A percentile compares a stretch with the other conserved stretches of the same genome.
phyloP scores from a whole-genome alignment of 2,888 invertebrate genomes.

The Meteorus colon region DNA sequence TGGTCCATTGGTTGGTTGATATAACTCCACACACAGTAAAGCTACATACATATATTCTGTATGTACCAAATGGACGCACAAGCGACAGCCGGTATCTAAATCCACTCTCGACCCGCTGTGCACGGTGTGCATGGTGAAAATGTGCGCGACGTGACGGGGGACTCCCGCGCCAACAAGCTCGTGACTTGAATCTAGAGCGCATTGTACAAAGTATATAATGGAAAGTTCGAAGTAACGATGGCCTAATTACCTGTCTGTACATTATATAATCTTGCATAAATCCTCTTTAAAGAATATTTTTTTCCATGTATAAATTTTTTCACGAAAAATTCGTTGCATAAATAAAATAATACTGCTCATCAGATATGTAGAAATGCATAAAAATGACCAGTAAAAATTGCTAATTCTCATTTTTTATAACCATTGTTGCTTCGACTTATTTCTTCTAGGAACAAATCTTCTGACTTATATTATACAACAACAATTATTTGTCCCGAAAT shows the following conservation, averaged over 20 bases:
- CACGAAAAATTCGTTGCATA: background rate
- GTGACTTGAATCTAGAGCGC: conserved; percentile 51
- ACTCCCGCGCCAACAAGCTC: conserved; percentile 44
- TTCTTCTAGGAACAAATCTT: conserved; percentile 28
- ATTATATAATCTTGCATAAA: conserved; percentile 5
- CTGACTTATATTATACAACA: conserved; percentile 10
- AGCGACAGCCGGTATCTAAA: conserved; percentile 29
- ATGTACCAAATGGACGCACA: conserved; percentile 12
- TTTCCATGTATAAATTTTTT: background rate
- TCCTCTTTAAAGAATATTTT: background rate
- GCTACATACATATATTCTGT: background rate
- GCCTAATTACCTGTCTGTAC: conserved; percentile 46
- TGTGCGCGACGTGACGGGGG: conserved; percentile 40
- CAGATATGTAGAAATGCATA: no score
- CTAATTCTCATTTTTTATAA: no score
- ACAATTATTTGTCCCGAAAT: conserved; percentile 3
- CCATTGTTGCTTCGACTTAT: conserved; percentile 29
- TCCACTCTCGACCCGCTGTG: conserved; percentile 3
- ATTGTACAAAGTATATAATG: conserved; percentile 50
- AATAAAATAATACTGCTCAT: background rate
- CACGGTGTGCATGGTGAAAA: conserved; percentile 22
- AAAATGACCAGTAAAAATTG: no score
- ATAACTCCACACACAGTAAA: background rate
- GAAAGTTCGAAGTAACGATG: conserved; percentile 49
- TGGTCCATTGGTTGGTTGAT: background rate